Base-by-base conservation (phyloP, 2,113 vertebrate genomes). In the Numida meleagris region DNA sequence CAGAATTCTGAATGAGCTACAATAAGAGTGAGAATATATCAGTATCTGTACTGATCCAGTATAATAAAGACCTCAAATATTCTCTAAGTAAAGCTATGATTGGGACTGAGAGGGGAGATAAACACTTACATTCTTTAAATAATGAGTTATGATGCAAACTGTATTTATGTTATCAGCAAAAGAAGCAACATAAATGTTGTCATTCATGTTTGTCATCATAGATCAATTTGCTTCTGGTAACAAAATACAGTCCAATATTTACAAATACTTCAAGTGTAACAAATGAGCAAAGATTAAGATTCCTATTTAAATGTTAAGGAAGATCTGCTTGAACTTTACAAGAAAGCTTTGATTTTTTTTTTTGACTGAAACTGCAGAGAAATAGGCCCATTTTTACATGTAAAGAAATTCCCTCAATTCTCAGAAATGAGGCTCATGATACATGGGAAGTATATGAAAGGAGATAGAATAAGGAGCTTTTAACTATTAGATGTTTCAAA, bases 301-400 rank as follows among this genome's bases (percentile, higher is more conserved):
- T 21, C 12, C 34, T n/a, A 29, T 48, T 88, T 50, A 68, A 62
- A 72, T 1, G 2, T 86, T 70, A 78, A 9, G 14, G 51, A 77
- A 73, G 36, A 5, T 74, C 45, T 58, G 67, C 67, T 88, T 82
- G 51, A 82, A 29, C 12, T 70, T 74, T 77, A 71, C 57, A 2
- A 4, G 14, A 25, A 90, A 77, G 50, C 38, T 82, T 90, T 93
- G 51, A 79, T 76, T 87, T 94, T 81, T 71, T 77, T 76, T 87
- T 94, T 81, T 71, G 4, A 7, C 53, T 85, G 61, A 82, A 82
- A 38, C 15, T 43, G 17, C 12, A 42, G 79, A 77, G 58, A 71
- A 75, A 89, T 16, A 94, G 45, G 55, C 8, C 10, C 24, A 12
- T 29, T 93, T 80, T 80, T 61, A 40, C 40, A 34, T 38, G 48